phyloP scores from a whole-genome alignment of 1,140 invertebrate species.

The Drosophila teissieri region DNA sequence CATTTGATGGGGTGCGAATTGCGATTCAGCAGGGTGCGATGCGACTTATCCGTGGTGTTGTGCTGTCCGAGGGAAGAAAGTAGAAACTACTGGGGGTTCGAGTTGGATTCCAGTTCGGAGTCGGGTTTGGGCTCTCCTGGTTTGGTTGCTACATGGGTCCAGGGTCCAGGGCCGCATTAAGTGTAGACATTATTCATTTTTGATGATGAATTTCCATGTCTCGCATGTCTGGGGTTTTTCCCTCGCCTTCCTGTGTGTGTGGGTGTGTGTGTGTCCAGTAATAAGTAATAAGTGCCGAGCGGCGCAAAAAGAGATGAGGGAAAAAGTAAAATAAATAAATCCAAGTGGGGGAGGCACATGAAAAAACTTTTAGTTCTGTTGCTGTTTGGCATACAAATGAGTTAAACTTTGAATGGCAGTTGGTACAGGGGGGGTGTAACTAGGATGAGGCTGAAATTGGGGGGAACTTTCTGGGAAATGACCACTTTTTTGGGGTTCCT shows the following conservation, averaged over 20 bases:
- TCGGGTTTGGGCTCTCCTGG: not conserved
- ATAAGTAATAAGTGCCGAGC: slow-evolving; percentile 80
- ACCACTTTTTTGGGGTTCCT: slow-evolving; percentile 14
- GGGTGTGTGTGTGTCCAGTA: slow-evolving; percentile 51
- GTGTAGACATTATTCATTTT: slow-evolving; percentile 84
- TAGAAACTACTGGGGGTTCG: not conserved
- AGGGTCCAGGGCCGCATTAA: slow-evolving; percentile 67
- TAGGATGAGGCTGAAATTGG: too few species aligned
- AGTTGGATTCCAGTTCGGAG: slow-evolving; percentile 15
- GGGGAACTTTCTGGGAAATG: slow-evolving; percentile 29
- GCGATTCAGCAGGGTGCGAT: slow-evolving; percentile 72
- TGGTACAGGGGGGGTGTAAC: not conserved
- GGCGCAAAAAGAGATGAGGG: slow-evolving; percentile 42
- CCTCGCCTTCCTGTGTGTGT: not conserved
- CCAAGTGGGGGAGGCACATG: slow-evolving; percentile 60
- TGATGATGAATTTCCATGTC: slow-evolving; percentile 84
- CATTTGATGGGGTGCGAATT: slow-evolving; percentile 81
- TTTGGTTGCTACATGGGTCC: slow-evolving; percentile 15
- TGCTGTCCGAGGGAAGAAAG: slow-evolving; percentile 13
- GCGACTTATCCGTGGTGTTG: slow-evolving; percentile 52
- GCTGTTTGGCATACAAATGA: slow-evolving; percentile 82
- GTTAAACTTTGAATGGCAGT: slow-evolving; percentile 66
- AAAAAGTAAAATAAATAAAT: slow-evolving; percentile 48
- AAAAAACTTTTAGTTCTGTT: slow-evolving; percentile 79
- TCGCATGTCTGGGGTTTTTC: slow-evolving; percentile 77